These are phyloP conservation scores for Copidosoma aretas DNA, from an alignment of 2,888 invertebrate species.

Conservation along the genomic window DNA sequence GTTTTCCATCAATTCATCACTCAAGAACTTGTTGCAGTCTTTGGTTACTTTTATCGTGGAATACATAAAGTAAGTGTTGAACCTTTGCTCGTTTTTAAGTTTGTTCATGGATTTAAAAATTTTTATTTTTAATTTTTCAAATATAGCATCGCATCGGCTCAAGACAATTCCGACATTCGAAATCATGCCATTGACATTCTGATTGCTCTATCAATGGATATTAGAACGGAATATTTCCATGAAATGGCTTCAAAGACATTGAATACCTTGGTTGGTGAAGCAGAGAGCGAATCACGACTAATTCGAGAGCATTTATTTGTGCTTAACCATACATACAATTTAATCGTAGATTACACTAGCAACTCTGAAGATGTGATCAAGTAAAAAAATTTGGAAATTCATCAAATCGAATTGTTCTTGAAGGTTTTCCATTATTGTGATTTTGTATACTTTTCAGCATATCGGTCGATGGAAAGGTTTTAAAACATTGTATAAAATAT, in stretches of 20 bases:
- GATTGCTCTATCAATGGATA: conserved; percentile 79
- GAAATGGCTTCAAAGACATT: conserved; percentile 70
- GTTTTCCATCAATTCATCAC: conserved; percentile 69
- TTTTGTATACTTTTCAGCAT: conserved; percentile 48
- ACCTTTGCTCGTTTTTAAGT: not conserved
- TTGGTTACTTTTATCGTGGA: conserved; percentile 72
- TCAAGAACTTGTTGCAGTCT: conserved; percentile 72
- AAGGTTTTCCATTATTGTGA: not conserved
- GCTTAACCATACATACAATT: conserved; percentile 72
- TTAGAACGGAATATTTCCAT: conserved; percentile 76
- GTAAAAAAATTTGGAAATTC: conserved; percentile 44
- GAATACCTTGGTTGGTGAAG: conserved; percentile 70
- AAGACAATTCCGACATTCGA: conserved; percentile 71
- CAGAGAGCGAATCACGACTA: conserved; percentile 72
- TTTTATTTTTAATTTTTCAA: conserved; percentile 11
- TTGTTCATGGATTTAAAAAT: not conserved
- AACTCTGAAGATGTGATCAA: conserved; percentile 54
- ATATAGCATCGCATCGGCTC: conserved; percentile 60
- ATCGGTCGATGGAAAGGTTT: conserved; percentile 68
- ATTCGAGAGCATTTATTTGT: conserved; percentile 71
- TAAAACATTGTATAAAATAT: conserved; percentile 77
- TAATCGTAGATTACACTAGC: conserved; percentile 70
- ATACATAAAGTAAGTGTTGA: conserved; percentile 64
- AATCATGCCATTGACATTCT: conserved; percentile 73
- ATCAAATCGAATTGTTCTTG: not conserved